These are phyloP conservation scores for Saxidomus purpurata DNA, from an alignment of 1,140 invertebrate species.

Conservation along the genomic window DNA sequence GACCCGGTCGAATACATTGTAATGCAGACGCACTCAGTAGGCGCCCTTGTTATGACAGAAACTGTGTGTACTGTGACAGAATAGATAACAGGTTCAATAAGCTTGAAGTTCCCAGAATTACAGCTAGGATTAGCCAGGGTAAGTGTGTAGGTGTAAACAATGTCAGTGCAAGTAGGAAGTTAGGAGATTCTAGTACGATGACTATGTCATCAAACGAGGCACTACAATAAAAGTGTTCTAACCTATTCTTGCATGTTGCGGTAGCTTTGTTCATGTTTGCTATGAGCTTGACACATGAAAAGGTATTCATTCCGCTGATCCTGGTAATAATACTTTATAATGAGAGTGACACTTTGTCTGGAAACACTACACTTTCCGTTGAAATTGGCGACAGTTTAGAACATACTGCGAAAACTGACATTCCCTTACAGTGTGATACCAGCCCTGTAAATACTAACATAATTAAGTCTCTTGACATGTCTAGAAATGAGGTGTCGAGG, in stretches of 20 bases:
- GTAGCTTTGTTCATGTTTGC: not conserved
- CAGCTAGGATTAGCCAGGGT: too few relatives aligned
- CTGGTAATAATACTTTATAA: too few relatives aligned
- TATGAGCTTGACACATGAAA: not conserved
- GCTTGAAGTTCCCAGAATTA: not conserved
- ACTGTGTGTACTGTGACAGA: constrained; percentile 17
- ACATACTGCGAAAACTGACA: too few relatives aligned
- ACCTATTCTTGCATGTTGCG: not conserved
- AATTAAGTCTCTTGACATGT: not conserved
- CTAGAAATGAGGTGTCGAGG: not conserved
- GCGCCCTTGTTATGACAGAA: not conserved
- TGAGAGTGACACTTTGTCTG: too few relatives aligned
- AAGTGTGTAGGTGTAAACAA: not conserved
- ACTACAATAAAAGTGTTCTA: not conserved
- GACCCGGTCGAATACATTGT: not conserved
- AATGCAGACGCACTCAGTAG: not conserved
- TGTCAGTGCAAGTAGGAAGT: not conserved
- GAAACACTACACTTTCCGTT: too few relatives aligned
- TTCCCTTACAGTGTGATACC: too few relatives aligned
- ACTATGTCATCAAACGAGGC: not conserved
- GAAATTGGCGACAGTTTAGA: too few relatives aligned
- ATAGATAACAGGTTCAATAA: constrained; percentile 2
- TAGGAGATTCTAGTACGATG: not conserved
- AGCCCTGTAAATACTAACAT: not conserved
- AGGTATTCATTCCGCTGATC: too few relatives aligned